Evolutionary conservation across 1,140 invertebrate genomes (phyloP), one percentile per base, ranked within the genome.

Genomic region (Uloborus diversus): DNA sequence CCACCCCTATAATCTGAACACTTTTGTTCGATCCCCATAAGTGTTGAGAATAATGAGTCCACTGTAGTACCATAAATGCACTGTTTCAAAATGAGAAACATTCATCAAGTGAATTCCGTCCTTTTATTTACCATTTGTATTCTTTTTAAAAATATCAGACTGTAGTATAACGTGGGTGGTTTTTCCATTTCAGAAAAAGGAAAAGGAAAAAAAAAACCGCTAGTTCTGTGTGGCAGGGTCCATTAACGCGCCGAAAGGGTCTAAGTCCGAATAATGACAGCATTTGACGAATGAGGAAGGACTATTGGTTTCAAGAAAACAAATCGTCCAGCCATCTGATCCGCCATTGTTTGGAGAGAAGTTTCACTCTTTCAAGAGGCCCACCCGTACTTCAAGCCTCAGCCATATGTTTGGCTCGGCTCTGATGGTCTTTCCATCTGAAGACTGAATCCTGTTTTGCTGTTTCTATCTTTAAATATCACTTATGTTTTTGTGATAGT

Each of bases 241-340:
- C 68, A 71, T 71, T 71, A 71, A 71, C 51, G 23, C 53, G 17
- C 32, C 27, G 68, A 57, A 32, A 28, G 51, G 32, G 30, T 49
- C 37, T 66, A 42, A 66, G 65, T 32, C 27, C 53, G 33, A 49
- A 61, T 62, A 73, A 73, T 62, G 70, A 73, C 70, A 73, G 37
- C 42, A 61, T 61, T 62, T 73, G 70, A 73, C 70, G 70, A 62
- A 73, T 62, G 57, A 62, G 53, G 57, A 73, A 33, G 33, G 57
- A 32, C 69, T 73, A 73, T 73, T 73, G 57, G 70, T 42, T 73
- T 62, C 70, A 30, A n/a, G 57, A 59, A 61, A 73, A 73, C 70
- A 73, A 73, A 73, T 73, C 27, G 70, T 35, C 4, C 14, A 20
- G 57, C 70, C 70, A 73, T 62, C 37, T 62, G 70, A 73, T 73